Conservation (phyloP, 2,797 vertebrate species). For the Streptopelia turtur region DNA sequence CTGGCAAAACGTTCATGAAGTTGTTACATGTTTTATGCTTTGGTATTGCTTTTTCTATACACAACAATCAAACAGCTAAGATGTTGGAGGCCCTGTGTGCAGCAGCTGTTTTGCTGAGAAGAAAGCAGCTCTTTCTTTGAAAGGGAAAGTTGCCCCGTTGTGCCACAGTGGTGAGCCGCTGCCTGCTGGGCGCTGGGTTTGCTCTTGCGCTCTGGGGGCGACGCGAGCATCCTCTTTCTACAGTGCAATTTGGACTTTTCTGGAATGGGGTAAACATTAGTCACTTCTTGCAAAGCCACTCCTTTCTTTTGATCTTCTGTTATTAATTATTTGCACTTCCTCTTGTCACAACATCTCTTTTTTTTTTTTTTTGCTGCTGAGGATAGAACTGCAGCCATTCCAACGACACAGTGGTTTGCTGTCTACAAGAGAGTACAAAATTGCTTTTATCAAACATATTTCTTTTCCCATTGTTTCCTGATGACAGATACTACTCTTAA, state of each 20-base stretch:
- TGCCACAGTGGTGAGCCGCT: not conserved
- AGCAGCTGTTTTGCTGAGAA: constrained; percentile 40
- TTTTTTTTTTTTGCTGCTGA: not conserved
- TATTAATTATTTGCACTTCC: constrained; percentile 32
- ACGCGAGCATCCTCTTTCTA: not conserved
- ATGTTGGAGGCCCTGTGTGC: constrained; percentile 9
- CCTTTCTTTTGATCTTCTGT: constrained; percentile 36
- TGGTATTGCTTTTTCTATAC: not conserved
- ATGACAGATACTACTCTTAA: constrained; percentile 59
- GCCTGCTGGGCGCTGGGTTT: not conserved
- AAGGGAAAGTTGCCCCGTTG: not conserved
- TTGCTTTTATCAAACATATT: constrained; percentile 31
- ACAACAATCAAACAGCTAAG: not conserved
- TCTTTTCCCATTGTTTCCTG: constrained; percentile 43
- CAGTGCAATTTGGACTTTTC: not conserved
- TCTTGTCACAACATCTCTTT: not conserved
- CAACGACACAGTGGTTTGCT: not conserved
- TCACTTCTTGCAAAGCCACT: constrained; percentile 14
- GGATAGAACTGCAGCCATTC: not conserved
- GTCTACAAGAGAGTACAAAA: not conserved
- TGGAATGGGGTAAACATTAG: not conserved
- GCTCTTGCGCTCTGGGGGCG: not conserved
- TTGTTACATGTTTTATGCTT: not conserved
- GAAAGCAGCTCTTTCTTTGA: constrained; percentile 7
- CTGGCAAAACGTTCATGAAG: constrained; percentile 22